phyloP scores from a whole-genome alignment of 2,797 vertebrate species.

The Sebastes hubbsi region DNA sequence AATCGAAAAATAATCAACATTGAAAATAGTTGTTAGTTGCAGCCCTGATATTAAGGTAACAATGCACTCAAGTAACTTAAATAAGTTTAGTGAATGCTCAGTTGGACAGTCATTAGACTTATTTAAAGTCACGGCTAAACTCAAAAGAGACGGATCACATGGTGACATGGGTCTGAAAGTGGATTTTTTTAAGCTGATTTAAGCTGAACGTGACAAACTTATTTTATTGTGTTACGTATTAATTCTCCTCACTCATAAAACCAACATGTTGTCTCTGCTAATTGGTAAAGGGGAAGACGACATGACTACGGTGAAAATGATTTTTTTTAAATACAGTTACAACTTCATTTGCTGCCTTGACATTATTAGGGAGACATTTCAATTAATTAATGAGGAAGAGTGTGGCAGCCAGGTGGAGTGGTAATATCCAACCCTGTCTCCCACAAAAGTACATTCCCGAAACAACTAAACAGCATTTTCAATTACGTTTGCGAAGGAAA shows the following conservation, averaged over 20 bases:
- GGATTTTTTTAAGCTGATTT: neutral
- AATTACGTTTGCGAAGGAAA: no score
- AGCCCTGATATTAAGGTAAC: neutral
- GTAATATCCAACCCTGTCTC: neutral
- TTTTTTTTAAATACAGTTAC: conserved; percentile 32
- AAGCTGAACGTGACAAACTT: neutral
- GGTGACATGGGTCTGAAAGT: neutral
- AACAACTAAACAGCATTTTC: no score
- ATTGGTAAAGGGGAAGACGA: neutral
- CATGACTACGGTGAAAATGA: neutral
- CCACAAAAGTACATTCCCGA: no score
- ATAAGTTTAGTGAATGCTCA: neutral
- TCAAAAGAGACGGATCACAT: neutral
- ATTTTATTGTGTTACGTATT: neutral
- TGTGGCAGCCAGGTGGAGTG: conserved; percentile 20
- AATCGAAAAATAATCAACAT: no score
- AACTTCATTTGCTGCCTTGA: conserved; percentile 60
- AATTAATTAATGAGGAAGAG: conserved; percentile 51
- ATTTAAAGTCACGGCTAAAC: neutral
- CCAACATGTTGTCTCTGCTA: neutral
- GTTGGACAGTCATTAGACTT: neutral
- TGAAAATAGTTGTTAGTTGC: no score
- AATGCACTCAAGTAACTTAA: no score
- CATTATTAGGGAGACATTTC: conserved; percentile 47
- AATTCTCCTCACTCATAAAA: neutral